phyloP scores from a whole-genome alignment of 2,113 vertebrate species.

The Ramphastos sulfuratus region DNA sequence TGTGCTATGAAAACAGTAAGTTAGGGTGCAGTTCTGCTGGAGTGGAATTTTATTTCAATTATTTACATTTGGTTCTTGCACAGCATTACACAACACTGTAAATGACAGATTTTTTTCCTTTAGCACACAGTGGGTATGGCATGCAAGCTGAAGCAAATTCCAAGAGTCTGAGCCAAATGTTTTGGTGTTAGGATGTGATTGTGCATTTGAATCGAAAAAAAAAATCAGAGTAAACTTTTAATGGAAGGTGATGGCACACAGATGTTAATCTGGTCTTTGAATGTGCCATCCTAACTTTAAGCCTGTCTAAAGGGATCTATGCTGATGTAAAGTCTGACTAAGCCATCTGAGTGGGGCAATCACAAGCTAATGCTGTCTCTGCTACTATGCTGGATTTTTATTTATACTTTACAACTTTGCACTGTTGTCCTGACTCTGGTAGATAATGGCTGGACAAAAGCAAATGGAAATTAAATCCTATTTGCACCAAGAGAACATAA shows the following conservation, averaged over 20 bases:
- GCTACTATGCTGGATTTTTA: neutral
- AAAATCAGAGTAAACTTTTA: neutral
- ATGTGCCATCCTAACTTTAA: neutral
- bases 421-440: neutral
- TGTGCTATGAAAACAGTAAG: neutral
- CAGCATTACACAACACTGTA: neutral
- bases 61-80: neutral
- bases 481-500: neutral
- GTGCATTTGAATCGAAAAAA: neutral
- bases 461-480: neutral
- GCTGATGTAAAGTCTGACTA: neutral
- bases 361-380: neutral
- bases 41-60: neutral
- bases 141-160: neutral
- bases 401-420: neutral
- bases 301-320: neutral
- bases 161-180: neutral
- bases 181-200: neutral
- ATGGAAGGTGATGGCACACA: neutral
- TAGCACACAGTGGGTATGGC: neutral
- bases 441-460: neutral
- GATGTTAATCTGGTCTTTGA: accelerated
- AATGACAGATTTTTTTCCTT: neutral
- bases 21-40: neutral
- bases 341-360: neutral